Evolutionary conservation across 1,140 invertebrate genomes (phyloP), one percentile per base, ranked within the genome.

Genomic region (Elymnias hypermnestra): DNA sequence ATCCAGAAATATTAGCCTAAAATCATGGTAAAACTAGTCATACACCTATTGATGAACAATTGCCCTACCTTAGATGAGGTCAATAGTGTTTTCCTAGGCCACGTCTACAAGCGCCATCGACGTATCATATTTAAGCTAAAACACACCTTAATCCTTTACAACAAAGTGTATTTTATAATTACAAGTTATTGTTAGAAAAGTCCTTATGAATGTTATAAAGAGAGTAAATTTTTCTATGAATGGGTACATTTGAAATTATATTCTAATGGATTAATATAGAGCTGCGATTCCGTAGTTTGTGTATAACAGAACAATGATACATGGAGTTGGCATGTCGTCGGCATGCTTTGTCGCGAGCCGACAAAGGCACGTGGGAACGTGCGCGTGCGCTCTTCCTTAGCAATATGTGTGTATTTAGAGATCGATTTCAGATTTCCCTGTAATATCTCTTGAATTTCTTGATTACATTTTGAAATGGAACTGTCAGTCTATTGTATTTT

Each of bases 301-400:
- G 7, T 14, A 2, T 25, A 7, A 31, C 13, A 29, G 36, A 29
- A 29, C 39, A 54, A 45, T 58, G 49, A 58, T 55, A 53, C 52
- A 58, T 50, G 50, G 52, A 65, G 52, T 49, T 33, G 60, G 63
- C 57, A 69, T 71, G 65, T 72, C 59, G 70, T 63, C 72, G 67
- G 71, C 63, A 37, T 13, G 47, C 74, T 82, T 84, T 84, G 76
- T 82, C 74, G 76, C 63, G 29, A 10, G 36, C 74, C 81, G 81
- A 82, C 81, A 84, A 84, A 83, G 63, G 63, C 65, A 81, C 74
- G 74, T 82, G 77, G 70, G 75, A 82, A 83, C 65, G 63, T 66
- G 76, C 72, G 72, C 76, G 69, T 75, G 69, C 66, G 71, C 64
- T 65, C 52, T 66, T 47, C 41, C 57, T 49, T 54, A 44, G 53